A percentile compares a stretch with the other conserved stretches of the same genome.
Evolutionary conservation across 2,888 invertebrate species (phyloP).

Genomic region (Drosophila trichaetosa): DNA sequence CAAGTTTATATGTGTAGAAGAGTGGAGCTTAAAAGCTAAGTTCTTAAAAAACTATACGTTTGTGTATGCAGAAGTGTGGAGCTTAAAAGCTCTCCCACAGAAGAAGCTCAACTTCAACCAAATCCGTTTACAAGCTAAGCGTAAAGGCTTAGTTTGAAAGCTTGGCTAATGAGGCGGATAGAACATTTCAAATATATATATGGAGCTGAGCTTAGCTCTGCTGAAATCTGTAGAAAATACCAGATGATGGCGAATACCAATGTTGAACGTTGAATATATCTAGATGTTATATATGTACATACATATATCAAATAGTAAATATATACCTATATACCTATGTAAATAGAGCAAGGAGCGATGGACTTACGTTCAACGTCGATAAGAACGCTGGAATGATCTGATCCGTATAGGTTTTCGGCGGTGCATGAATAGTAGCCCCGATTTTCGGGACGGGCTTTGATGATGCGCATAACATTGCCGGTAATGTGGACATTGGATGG

Average conservation of each 20-base stretch:
- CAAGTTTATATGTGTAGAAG: background rate
- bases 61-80: too few species aligned
- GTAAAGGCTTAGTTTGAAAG: background rate
- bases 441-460: conserved; percentile 90
- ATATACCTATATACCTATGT: background rate
- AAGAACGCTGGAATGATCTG: conserved; percentile 89
- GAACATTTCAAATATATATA: background rate
- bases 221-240: background rate
- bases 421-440: conserved; percentile 94
- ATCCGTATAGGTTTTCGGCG: conserved; percentile 87
- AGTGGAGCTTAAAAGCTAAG: background rate
- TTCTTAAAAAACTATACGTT: background rate
- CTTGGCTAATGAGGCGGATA: too few species aligned
- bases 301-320: background rate
- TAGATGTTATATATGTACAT: too few species aligned
- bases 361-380: conserved; percentile 94
- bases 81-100: too few species aligned
- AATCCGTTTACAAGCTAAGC: background rate
- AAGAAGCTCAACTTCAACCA: background rate
- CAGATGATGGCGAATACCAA: conserved; percentile 6
- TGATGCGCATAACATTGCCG: conserved; percentile 88
- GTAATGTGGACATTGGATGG: conserved; percentile 88
- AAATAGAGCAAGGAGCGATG: background rate
- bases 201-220: background rate
- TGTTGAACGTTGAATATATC: conserved; percentile 1